Conservation (phyloP, 64 coral and sea anemone genomes). For the Hydrozoanthus tunicans region DNA sequence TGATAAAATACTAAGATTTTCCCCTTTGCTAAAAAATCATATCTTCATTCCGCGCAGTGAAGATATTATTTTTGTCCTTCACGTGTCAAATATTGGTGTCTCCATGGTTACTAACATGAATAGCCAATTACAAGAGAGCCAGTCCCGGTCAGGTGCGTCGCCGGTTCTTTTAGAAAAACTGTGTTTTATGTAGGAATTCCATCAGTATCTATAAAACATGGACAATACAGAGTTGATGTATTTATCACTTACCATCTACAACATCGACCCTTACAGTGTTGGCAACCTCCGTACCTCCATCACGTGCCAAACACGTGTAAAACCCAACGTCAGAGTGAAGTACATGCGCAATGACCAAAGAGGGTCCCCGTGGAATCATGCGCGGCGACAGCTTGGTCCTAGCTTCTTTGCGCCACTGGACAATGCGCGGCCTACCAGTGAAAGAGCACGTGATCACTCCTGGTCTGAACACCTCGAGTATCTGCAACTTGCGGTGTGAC, state of each 20-base stretch:
- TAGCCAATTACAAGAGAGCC: no score
- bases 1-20: no score
- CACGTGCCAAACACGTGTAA: constrained; percentile 68
- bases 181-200: no score
- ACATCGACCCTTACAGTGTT: constrained; percentile 64
- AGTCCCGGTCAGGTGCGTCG: no score
- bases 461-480: constrained; percentile 43
- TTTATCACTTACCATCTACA: constrained; percentile 43
- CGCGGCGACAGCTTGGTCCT: constrained; percentile 55
- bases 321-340: constrained; percentile 55
- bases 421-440: constrained; percentile 43
- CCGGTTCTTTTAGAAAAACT: no score
- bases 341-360: constrained; percentile 71
- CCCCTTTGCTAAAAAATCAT: no score
- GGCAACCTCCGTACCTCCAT: constrained; percentile 54
- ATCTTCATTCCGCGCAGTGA: no score
- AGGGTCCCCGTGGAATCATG: constrained; percentile 68
- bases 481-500: constrained; percentile 47
- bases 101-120: no score
- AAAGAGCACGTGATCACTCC: constrained; percentile 67
- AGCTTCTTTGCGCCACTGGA: constrained; percentile 78
- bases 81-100: no score
- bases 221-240: no score
- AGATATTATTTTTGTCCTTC: no score
- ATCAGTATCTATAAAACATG: no score